Evolutionary conservation across 1,140 invertebrate genomes (phyloP).

Genomic region (Solenopsis invicta): DNA sequence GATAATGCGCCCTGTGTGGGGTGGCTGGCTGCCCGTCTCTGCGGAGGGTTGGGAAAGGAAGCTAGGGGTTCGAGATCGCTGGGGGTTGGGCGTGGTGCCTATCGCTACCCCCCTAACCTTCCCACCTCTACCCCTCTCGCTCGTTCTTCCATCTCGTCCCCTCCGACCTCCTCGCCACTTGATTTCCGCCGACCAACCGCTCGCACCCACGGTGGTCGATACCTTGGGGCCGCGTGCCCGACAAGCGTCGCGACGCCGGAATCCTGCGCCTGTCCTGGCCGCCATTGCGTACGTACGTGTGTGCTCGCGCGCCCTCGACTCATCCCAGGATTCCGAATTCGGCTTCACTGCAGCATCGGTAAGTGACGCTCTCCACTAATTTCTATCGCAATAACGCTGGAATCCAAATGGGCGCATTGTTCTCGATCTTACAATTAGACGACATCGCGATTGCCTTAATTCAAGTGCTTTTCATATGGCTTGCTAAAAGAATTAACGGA

Average conservation of each 20-base stretch:
- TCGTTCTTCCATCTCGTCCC: constrained; percentile 68
- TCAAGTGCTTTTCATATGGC: not conserved
- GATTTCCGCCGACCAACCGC: constrained; percentile 18
- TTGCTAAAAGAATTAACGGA: not conserved
- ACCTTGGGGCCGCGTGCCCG: constrained; percentile 84
- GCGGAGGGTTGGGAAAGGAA: constrained; percentile 60
- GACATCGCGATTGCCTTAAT: not conserved
- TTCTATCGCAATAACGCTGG: constrained; percentile 14
- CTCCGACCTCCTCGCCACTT: constrained; percentile 16
- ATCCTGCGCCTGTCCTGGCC: constrained; percentile 82
- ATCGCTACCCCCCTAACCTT: constrained; percentile 64
- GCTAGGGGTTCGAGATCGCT: constrained; percentile 78
- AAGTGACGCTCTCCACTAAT: constrained; percentile 54
- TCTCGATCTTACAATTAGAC: not conserved
- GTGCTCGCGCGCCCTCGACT: constrained; percentile 52
- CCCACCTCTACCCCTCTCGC: constrained; percentile 68
- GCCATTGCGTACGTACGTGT: constrained; percentile 72
- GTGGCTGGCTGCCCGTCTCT: constrained; percentile 74
- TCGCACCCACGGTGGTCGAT: constrained; percentile 83
- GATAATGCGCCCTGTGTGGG: constrained; percentile 81
- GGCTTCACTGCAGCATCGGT: constrained; percentile 29
- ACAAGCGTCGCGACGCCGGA: constrained; percentile 84
- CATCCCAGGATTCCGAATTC: constrained; percentile 36
- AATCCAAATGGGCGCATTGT: not conserved
- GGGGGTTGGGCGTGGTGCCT: constrained; percentile 86